A percentile compares a stretch with the other conserved stretches of the same genome.
Evolutionary conservation across 2,113 vertebrate species (phyloP).

Genomic region (Alligator sinensis): DNA sequence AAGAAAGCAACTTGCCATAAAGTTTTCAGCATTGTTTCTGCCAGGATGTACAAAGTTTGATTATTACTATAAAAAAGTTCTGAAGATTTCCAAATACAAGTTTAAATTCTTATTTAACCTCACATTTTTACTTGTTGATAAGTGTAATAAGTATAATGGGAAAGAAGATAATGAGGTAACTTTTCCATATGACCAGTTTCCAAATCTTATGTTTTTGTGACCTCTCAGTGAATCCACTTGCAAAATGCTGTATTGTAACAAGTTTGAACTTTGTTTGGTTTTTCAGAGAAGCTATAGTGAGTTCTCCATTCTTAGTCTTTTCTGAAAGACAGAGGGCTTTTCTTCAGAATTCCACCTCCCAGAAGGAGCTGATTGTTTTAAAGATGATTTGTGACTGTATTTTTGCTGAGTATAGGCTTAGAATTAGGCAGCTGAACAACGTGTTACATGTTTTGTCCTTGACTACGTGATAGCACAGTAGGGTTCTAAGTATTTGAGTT

Average conservation of each 20-base stretch:
- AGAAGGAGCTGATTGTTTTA: background rate
- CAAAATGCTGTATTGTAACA: background rate
- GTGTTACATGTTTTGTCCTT: background rate
- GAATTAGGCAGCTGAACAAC: background rate
- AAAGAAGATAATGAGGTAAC: background rate
- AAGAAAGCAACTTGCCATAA: background rate
- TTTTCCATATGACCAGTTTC: background rate
- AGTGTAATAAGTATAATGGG: background rate
- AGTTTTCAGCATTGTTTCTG: no score
- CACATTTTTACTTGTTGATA: background rate
- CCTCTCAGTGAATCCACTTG: background rate
- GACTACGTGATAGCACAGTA: slow-evolving; percentile 3
- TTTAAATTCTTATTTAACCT: no score
- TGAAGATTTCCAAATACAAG: no score
- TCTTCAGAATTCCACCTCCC: background rate
- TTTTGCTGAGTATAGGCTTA: background rate
- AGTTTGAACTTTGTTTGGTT: background rate
- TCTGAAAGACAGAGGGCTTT: background rate
- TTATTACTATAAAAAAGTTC: no score
- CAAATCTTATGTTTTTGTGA: background rate
- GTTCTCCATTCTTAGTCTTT: background rate
- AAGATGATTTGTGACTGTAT: background rate
- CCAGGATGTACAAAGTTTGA: no score
- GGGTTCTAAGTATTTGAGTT: background rate
- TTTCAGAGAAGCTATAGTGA: background rate